Conservation (phyloP, 2,113 vertebrate species). For the Podiceps cristatus region DNA sequence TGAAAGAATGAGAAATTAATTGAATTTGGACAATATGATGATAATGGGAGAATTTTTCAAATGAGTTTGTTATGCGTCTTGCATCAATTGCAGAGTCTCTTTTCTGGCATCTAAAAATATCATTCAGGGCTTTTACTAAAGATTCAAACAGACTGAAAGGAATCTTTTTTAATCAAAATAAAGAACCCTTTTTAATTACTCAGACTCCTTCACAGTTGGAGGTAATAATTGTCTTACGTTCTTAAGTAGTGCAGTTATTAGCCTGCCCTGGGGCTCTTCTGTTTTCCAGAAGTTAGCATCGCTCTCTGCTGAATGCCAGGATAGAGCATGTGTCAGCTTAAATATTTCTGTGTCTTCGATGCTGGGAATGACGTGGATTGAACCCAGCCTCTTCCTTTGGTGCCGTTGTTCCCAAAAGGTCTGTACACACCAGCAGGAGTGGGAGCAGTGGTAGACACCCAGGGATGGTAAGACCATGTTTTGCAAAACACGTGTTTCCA, state of each 20-base stretch:
- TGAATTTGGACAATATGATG: constrained; percentile 50
- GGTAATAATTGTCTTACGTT: constrained; percentile 81
- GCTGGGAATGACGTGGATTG: neutral
- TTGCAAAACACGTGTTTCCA: accelerated
- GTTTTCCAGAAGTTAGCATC: constrained; percentile 77
- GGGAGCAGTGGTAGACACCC: neutral
- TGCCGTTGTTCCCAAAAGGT: neutral
- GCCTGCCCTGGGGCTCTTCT: constrained; percentile 81
- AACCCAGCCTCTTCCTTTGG: neutral
- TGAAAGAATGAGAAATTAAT: constrained; percentile 55
- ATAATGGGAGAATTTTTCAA: constrained; percentile 13
- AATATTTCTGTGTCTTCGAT: neutral
- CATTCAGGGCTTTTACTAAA: constrained; percentile 77
- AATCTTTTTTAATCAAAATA: constrained; percentile 87
- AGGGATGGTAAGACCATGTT: accelerated
- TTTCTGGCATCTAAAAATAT: constrained; percentile 78
- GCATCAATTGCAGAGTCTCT: constrained; percentile 36
- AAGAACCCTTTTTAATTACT: constrained; percentile 86
- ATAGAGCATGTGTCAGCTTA: constrained; percentile 18
- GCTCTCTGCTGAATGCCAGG: constrained; percentile 57
- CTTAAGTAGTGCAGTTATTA: constrained; percentile 84
- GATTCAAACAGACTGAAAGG: constrained; percentile 81
- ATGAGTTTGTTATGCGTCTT: neutral
- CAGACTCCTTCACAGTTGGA: constrained; percentile 84
- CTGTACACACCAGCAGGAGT: neutral